Base-by-base conservation (phyloP, 1,140 invertebrate genomes). In the Pygmarrhopalites habei region DNA sequence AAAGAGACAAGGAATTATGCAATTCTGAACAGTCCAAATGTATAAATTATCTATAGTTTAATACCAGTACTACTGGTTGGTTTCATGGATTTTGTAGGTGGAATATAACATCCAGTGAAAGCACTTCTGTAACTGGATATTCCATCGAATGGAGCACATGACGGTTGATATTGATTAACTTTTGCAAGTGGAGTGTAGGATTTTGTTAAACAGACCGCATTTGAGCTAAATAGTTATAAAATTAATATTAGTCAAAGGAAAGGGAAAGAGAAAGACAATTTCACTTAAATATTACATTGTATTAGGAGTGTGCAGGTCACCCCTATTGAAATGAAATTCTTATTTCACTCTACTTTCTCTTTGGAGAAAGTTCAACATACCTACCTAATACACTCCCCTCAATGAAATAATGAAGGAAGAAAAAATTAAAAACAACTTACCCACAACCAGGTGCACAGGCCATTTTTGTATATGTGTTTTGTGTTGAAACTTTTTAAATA, bases 131-230 rank as follows among this genome's bases (percentile, higher is more conserved):
- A 64, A 4, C 55, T 58, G 12, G 55, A 58, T 28, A 64, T 47
- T 15, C 44, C 62, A 32, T 64, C 55, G 29, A 64, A 64, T 15
- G 35, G 43, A n/a, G 47, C 32, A 26, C 46, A 47, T 17, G 62
- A 46, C 1, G 62, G 55, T 23, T 12, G 4, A 56, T 19, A 56
- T 23, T 56, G 29, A 10, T 56, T 35, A n/a, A 23, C 28, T 21
- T 41, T 35, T 2, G 28, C 7, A 10, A 10, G 23, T 56, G 53
- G 53, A 4, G 29, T 4, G 5, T 7, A 35, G 15, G 53, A 12
- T 19, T 23, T 56, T 10, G 10, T 56, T 39, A 56, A 41, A 19
- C 53, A 56, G n/a, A 56, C 53, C 4, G 53, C 53, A 26, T 56
- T 56, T n/a, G 53, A 56, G 5, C 53, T 56, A 23, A 2, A n/a